phyloP scores from a whole-genome alignment of 2,797 vertebrate species.

The Prunella strophiata region DNA sequence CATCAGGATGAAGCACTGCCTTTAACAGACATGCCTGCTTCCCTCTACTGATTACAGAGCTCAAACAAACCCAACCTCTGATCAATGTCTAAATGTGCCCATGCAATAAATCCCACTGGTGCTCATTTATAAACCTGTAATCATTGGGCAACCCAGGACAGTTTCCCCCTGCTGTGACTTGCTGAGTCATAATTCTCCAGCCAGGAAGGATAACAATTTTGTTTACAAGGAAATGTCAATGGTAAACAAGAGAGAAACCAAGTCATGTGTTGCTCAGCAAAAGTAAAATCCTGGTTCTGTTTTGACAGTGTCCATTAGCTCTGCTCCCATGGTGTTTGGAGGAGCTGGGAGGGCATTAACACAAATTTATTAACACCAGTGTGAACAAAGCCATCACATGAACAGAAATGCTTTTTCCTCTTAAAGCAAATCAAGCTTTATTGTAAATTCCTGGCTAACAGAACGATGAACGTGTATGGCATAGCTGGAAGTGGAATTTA shows the following conservation, averaged over 20 bases:
- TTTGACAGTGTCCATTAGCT: background rate
- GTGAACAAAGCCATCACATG: background rate
- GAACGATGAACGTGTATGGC: fast-evolving
- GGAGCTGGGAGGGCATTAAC: background rate
- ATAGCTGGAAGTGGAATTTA: background rate
- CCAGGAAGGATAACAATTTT: background rate
- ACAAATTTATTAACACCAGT: fast-evolving
- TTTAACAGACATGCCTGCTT: background rate
- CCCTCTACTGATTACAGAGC: background rate
- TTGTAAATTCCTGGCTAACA: background rate
- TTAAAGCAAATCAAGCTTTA: background rate
- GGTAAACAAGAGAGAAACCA: background rate
- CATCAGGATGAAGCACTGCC: background rate
- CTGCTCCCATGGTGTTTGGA: background rate
- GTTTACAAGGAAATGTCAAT: background rate
- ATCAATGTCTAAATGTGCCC: background rate
- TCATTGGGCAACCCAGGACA: background rate
- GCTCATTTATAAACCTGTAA: background rate
- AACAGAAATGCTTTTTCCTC: background rate
- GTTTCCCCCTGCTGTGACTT: background rate
- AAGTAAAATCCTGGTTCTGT: background rate
- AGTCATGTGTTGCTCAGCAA: fast-evolving
- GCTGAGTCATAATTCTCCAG: background rate
- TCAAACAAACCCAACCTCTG: background rate
- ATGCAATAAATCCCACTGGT: background rate